Conservation (phyloP, 2,797 vertebrate genomes). For the Buceros bicornis region DNA sequence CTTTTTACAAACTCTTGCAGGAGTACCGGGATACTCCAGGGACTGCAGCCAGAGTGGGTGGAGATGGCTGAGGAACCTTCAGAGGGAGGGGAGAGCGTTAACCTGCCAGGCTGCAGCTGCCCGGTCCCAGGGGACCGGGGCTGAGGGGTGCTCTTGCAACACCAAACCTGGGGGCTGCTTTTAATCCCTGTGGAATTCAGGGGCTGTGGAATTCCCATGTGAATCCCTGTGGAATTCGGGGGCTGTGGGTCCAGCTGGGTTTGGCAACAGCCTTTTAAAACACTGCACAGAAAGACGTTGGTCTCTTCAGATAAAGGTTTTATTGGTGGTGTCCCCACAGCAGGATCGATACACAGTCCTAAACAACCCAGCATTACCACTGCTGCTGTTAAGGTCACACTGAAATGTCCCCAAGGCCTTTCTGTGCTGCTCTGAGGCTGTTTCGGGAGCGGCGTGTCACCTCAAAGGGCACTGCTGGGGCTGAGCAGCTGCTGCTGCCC, state of each 20-base stretch:
- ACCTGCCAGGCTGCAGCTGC: background rate
- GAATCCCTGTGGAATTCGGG: background rate
- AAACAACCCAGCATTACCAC: background rate
- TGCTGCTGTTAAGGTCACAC: background rate
- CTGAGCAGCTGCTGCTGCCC: background rate
- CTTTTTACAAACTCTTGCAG: background rate
- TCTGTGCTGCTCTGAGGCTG: background rate
- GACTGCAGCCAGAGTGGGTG: background rate
- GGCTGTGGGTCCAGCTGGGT: background rate
- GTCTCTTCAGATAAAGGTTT: background rate
- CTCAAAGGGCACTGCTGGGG: background rate
- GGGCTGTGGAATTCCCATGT: background rate
- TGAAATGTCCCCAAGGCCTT: background rate
- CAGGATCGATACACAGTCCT: background rate
- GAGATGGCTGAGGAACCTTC: background rate
- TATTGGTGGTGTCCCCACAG: slow-evolving; percentile 23
- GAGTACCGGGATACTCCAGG: background rate
- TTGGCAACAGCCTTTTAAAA: background rate
- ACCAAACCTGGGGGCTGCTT: background rate
- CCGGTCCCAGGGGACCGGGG: background rate
- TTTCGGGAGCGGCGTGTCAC: accelerated
- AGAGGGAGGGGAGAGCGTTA: no score
- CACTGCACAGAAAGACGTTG: background rate
- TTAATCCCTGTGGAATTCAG: background rate
- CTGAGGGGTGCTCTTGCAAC: background rate